Base-by-base conservation (phyloP, 2,113 vertebrate species). In the Lonchura striata region DNA sequence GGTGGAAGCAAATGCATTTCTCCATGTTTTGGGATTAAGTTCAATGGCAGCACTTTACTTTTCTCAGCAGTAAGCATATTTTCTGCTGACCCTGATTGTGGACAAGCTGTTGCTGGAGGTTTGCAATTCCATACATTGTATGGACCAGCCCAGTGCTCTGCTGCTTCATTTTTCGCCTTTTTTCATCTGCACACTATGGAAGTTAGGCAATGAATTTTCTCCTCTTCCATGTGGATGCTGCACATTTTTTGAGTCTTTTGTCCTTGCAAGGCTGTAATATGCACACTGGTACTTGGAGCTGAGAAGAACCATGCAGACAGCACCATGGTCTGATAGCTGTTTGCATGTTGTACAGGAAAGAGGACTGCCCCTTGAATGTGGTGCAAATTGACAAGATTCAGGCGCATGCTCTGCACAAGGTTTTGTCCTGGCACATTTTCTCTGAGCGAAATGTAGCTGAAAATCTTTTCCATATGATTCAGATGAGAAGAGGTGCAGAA, bases 241-340 rank as follows among this genome's bases (percentile, higher is more conserved):
- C n/a, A 37, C 8, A 57, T n/a, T 33, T 57, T 57, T 23, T 57
- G 23, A 23, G 2, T 41, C 41, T 41, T 41, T 41, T 41, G 15
- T 37, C 57, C n/a, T 60, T 60, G 23, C 11, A 8, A 60, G 57
- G 5, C 23, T 37, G 23, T 60, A 35, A 60, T 37, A 23, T 60
- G n/a, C 23, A 35, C 0, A 2, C n/a, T 37, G 23, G 10, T 60
- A 37, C n/a, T 60, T 60, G 1, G 8, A 37, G n/a, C n/a, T 60
- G n/a, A 12, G 57, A 37, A 12, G 23, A n/a, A 60, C 7, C 7
- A 17, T 25, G n/a, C 7, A 60, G 57, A 25, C 10, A 37, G n/a
- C 0, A 0, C 23, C 15, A 5, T 17, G n/a, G 10, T 60, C n/a
- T 25, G 23, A 17, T 23, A 37, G 11, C 23, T 8, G 15, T 59